phyloP scores from a whole-genome alignment of 1,140 invertebrate genomes.

The Heliconius hermathena region DNA sequence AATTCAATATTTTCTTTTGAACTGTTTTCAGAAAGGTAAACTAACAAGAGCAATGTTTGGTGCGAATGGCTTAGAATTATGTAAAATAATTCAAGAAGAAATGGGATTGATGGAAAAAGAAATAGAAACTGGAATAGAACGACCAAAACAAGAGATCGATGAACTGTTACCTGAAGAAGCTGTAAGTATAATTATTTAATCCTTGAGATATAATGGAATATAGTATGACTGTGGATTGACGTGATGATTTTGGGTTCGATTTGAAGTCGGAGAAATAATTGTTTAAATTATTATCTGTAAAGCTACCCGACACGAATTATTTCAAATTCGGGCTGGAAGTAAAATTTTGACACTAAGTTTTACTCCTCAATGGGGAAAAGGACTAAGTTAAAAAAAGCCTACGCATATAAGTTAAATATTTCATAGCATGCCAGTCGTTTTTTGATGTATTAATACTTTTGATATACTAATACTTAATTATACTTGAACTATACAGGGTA shows the following conservation, averaged over 20 bases:
- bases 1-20: background rate
- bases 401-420: too few species aligned
- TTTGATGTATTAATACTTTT: too few species aligned
- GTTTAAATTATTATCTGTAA: too few species aligned
- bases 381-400: too few species aligned
- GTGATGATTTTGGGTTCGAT: too few species aligned
- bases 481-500: too few species aligned
- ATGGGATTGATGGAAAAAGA: constrained; percentile 49
- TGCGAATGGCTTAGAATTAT: constrained; percentile 69
- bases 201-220: background rate
- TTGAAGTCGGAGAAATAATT: too few species aligned
- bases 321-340: background rate
- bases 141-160: constrained; percentile 54
- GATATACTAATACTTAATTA: too few species aligned
- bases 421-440: too few species aligned
- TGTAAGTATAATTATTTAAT: constrained; percentile 41
- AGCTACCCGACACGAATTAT: background rate
- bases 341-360: too few species aligned
- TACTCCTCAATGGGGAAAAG: too few species aligned
- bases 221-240: background rate
- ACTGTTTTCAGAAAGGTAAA: constrained; percentile 55
- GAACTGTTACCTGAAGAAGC: constrained; percentile 68
- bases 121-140: constrained; percentile 41
- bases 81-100: constrained; percentile 69
- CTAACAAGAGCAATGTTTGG: constrained; percentile 69